Evolutionary conservation across 2,113 vertebrate genomes (phyloP), one percentile per base, ranked within the genome.

Genomic region (Microtus pennsylvanicus): DNA sequence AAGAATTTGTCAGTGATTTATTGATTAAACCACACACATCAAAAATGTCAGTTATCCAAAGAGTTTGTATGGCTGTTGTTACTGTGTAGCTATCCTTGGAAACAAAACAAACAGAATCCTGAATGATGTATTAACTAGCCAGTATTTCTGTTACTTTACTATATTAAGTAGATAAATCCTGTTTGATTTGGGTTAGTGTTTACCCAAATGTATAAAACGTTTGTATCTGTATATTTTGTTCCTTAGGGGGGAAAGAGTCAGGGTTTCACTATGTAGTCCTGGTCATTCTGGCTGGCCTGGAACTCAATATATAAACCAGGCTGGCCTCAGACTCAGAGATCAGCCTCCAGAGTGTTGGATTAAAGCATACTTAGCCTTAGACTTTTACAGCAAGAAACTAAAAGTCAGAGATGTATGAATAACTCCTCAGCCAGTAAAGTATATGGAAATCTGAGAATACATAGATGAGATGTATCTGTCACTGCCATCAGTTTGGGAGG

Each of bases 31-130:
- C 22, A 47, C 55, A 85, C 67, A 90, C 92, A 81, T 33, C 70
- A 94, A 35, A 42, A 90, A 87, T 85, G 47, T 81, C 35, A 93
- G 8, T 58, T 89, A 93, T 90, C 94, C 77, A 67, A 92, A 92
- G 42, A 92, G 30, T 93, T 67, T 89, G 26, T 82, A 17, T 58
- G 4, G 5, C 63, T 52, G 50, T 52, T 80, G 9, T 83, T 76
- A 86, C 28, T 90, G 13, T 75, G 74, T 65, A n/a, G 12, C 70
- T 55, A 5, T 93, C 89, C 82, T 92, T 93, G 22, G 76, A 89
- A 94, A 91, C 11, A 16, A 14, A 80, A 93, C 58, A 28, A 80
- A 72, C 77, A 55, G 65, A 90, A 3, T 65, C 42, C 24, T 33
- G 10, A 72, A 55, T 30, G 70, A 24, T 78, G 47, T 74, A 67